Conservation (phyloP, 2,797 vertebrate species). For the Gymnodraco acuticeps region DNA sequence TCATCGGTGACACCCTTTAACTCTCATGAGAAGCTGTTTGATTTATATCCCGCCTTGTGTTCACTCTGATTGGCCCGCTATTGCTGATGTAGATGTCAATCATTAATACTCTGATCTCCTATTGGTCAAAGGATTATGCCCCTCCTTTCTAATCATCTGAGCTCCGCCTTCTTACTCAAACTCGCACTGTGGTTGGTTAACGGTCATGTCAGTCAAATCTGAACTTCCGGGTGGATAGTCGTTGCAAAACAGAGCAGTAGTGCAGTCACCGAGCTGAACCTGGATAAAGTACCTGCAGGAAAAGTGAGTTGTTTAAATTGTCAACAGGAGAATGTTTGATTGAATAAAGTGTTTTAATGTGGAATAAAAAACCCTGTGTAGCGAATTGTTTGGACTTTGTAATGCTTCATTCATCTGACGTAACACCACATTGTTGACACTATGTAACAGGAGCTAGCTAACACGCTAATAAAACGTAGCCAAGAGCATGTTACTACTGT, state of each 20-base stretch:
- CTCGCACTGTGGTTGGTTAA: slow-evolving; percentile 54
- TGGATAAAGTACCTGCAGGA: neutral
- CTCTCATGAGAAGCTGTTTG: slow-evolving; percentile 35
- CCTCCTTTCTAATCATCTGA: accelerated
- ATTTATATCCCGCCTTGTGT: slow-evolving; percentile 14
- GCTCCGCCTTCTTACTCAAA: neutral
- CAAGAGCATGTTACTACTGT: accelerated
- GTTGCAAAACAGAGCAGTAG: slow-evolving; percentile 69
- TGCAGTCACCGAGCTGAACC: slow-evolving; percentile 11
- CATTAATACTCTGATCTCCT: accelerated
- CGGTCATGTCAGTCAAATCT: slow-evolving; percentile 15
- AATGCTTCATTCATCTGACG: neutral
- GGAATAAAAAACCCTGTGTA: accelerated
- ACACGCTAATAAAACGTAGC: too few relatives aligned
- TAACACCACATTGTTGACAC: slow-evolving; percentile 35
- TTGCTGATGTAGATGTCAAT: accelerated
- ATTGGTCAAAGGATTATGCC: slow-evolving; percentile 44
- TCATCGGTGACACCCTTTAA: neutral
- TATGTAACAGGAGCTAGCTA: neutral
- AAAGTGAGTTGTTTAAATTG: slow-evolving; percentile 52
- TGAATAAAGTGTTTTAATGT: accelerated
- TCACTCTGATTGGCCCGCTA: slow-evolving; percentile 24
- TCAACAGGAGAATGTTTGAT: neutral
- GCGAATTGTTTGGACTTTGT: neutral
- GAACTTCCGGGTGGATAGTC: slow-evolving; percentile 69